Percentiles rank a stretch among this genome's conserved stretches.
Evolutionary conservation across 2,113 vertebrate genomes (phyloP).

Genomic region (Neolamprologus devosi): DNA sequence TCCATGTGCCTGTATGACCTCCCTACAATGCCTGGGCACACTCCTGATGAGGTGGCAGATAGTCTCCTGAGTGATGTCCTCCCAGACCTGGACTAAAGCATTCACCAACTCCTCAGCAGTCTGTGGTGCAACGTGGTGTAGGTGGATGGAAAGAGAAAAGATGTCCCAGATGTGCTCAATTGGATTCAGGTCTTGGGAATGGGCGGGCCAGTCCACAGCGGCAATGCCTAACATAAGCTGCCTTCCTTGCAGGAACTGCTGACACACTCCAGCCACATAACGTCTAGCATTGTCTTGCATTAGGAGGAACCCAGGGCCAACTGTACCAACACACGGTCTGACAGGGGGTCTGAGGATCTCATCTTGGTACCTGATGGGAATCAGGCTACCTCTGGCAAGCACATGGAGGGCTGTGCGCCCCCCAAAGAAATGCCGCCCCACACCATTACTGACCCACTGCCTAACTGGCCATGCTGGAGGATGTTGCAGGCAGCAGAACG

Average conservation of each 20-base stretch:
- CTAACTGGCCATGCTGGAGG: no score
- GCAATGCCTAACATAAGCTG: neutral
- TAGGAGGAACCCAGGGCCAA: no score
- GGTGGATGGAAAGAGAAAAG: rapidly evolving
- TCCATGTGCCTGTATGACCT: neutral
- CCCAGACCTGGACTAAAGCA: neutral
- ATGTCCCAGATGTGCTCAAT: neutral
- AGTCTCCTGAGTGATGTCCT: neutral
- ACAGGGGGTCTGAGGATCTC: neutral
- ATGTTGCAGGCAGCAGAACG: no score
- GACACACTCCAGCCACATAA: no score
- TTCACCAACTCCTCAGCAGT: neutral
- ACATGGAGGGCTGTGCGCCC: rapidly evolving
- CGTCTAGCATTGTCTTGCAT: no score
- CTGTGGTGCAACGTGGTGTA: neutral
- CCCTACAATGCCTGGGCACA: rapidly evolving
- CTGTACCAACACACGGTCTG: neutral
- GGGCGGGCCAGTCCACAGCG: neutral
- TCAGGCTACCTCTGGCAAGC: neutral
- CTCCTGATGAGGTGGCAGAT: neutral
- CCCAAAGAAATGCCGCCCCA: neutral
- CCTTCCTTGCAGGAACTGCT: neutral
- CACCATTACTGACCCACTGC: no score
- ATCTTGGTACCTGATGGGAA: neutral
- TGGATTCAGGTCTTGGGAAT: neutral